These are phyloP conservation scores for Gastrophysa polygoni DNA, from an alignment of 2,888 invertebrate species.

Conservation along the genomic window DNA sequence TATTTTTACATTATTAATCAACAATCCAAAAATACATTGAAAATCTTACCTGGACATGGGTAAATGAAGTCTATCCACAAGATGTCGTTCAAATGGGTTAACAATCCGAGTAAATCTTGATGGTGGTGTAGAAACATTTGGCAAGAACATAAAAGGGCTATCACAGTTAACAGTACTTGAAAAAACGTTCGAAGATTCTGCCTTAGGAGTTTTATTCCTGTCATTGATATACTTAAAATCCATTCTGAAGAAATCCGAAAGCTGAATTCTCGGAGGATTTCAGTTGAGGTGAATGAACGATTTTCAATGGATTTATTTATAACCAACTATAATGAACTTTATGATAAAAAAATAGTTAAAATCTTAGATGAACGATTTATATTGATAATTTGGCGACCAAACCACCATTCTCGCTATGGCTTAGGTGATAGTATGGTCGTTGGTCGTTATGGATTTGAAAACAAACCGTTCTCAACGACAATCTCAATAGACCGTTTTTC, in stretches of 20 bases:
- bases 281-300: too few species aligned
- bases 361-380: too few species aligned
- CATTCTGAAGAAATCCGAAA: conserved; percentile 26
- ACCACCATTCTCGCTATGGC: too few species aligned
- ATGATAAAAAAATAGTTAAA: too few species aligned
- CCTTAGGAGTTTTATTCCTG: conserved; percentile 44
- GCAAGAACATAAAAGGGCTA: conserved; percentile 55
- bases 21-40: background rate
- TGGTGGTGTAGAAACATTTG: conserved; percentile 63
- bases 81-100: conserved; percentile 72
- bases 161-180: conserved; percentile 42
- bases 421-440: too few species aligned
- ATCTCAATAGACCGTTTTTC: background rate
- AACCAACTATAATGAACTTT: too few species aligned
- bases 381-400: too few species aligned
- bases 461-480: too few species aligned
- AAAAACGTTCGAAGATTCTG: conserved; percentile 35
- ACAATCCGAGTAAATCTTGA: conserved; percentile 64
- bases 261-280: too few species aligned
- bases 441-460: background rate
- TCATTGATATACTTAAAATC: conserved; percentile 43
- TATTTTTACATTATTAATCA: background rate
- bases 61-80: conserved; percentile 69
- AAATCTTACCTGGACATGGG: conserved; percentile 70
- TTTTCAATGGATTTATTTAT: too few species aligned